Evolutionary conservation across 1,140 invertebrate genomes (phyloP).

Genomic region (Leptinotarsa undecemlineata): DNA sequence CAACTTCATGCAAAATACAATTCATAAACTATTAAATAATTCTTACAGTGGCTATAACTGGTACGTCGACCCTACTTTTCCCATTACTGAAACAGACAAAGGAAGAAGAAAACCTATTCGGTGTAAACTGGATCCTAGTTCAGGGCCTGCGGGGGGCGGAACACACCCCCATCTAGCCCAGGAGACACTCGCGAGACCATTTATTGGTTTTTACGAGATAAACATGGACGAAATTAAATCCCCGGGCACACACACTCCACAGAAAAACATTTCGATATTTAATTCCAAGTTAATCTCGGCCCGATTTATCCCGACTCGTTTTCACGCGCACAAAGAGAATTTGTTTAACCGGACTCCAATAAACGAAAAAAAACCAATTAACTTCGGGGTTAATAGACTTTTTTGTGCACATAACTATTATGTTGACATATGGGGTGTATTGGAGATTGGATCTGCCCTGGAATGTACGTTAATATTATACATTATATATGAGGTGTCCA

Average conservation of each 20-base stretch:
- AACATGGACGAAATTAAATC: constrained; percentile 54
- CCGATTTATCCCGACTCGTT: constrained; percentile 36
- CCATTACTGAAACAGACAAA: too few relatives aligned
- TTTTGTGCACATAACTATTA: constrained; percentile 15
- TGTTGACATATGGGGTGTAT: neutral
- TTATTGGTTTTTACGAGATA: constrained; percentile 54
- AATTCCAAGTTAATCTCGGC: constrained; percentile 51
- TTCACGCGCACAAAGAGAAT: constrained; percentile 30
- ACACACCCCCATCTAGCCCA: constrained; percentile 18
- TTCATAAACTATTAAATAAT: too few relatives aligned
- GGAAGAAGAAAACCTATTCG: constrained; percentile 30
- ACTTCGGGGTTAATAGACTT: neutral
- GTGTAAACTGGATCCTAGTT: constrained; percentile 35
- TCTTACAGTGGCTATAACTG: too few relatives aligned
- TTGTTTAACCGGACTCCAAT: constrained; percentile 31
- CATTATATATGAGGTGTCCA: too few relatives aligned
- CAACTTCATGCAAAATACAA: too few relatives aligned
- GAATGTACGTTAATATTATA: neutral
- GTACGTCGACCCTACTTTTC: too few relatives aligned
- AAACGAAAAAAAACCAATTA: constrained; percentile 24
- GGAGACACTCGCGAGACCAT: constrained; percentile 37
- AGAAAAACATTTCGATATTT: constrained; percentile 55
- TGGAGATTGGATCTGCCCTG: neutral
- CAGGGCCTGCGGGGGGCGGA: constrained; percentile 13
- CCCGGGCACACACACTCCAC: constrained; percentile 48